Evolutionary conservation across 2,113 vertebrate species (phyloP).

Genomic region (Acinonyx jubatus): DNA sequence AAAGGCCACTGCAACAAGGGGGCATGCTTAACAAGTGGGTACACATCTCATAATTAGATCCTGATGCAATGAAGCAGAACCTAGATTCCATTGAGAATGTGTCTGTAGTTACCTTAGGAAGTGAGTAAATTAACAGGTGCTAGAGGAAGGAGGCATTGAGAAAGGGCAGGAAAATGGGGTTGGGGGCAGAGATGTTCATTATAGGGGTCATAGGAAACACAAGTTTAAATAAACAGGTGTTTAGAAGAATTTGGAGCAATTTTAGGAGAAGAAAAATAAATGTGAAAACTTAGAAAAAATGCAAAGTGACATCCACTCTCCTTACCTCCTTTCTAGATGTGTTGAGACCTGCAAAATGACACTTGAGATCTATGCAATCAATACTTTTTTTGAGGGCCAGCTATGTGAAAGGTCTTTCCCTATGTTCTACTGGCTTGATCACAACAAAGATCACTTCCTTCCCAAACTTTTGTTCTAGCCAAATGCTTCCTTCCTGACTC

Average conservation of each 20-base stretch:
- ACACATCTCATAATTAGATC: neutral
- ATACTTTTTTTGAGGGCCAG: neutral
- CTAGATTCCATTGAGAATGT: neutral
- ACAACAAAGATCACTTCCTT: neutral
- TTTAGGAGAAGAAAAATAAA: neutral
- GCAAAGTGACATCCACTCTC: neutral
- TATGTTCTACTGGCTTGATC: neutral
- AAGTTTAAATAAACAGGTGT: neutral
- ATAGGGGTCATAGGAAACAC: neutral
- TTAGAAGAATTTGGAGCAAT: neutral
- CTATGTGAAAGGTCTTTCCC: neutral
- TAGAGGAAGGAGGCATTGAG: neutral
- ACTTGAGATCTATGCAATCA: neutral
- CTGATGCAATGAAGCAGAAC: neutral
- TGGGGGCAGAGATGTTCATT: neutral
- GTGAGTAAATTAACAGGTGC: neutral
- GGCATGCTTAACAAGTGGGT: neutral
- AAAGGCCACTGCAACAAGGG: neutral
- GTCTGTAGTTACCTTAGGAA: neutral
- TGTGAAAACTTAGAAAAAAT: neutral
- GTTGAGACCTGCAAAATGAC: neutral
- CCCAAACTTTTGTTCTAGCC: neutral
- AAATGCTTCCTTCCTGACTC: neutral
- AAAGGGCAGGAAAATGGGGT: neutral
- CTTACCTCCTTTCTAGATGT: neutral